phyloP scores from a whole-genome alignment of 1,140 invertebrate species.

The Monomorium pharaonis region DNA sequence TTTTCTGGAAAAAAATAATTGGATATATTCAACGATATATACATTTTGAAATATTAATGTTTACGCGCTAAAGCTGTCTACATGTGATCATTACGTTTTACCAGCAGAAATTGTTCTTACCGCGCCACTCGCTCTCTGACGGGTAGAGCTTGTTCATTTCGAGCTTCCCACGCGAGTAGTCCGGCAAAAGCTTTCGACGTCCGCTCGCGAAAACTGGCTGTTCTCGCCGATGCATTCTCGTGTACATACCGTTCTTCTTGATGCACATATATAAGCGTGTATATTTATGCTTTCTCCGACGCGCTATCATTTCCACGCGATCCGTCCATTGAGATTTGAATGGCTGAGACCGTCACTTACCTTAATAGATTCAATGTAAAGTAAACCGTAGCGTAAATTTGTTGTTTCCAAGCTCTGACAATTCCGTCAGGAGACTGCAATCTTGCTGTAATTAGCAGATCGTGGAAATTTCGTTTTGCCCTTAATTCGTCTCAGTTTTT shows the following conservation, averaged over 20 bases:
- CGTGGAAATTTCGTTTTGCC: not conserved
- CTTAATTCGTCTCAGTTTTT: not conserved
- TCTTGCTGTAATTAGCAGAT: not conserved
- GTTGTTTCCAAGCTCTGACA: not conserved
- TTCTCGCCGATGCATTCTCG: slow-evolving; percentile 34
- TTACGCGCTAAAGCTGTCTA: slow-evolving; percentile 72
- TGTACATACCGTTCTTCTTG: slow-evolving; percentile 54
- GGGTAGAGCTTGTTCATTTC: not conserved
- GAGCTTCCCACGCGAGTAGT: not conserved
- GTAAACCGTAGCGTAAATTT: slow-evolving; percentile 37
- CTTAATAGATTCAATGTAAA: slow-evolving; percentile 16
- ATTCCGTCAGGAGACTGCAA: not conserved
- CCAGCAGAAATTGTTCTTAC: not conserved
- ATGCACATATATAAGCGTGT: slow-evolving; percentile 26
- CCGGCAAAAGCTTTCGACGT: not conserved
- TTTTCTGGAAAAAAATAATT: slow-evolving; percentile 60
- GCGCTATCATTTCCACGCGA: slow-evolving; percentile 48
- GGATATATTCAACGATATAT: slow-evolving; percentile 68
- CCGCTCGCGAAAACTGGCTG: not conserved
- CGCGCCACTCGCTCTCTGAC: not conserved
- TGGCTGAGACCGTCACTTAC: not conserved
- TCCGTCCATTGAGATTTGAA: slow-evolving; percentile 57
- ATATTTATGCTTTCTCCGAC: slow-evolving; percentile 47
- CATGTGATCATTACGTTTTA: slow-evolving; percentile 77
- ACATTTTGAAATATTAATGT: slow-evolving; percentile 75